Base-by-base conservation (phyloP, 1,140 invertebrate genomes). In the Drosophila sechellia region DNA sequence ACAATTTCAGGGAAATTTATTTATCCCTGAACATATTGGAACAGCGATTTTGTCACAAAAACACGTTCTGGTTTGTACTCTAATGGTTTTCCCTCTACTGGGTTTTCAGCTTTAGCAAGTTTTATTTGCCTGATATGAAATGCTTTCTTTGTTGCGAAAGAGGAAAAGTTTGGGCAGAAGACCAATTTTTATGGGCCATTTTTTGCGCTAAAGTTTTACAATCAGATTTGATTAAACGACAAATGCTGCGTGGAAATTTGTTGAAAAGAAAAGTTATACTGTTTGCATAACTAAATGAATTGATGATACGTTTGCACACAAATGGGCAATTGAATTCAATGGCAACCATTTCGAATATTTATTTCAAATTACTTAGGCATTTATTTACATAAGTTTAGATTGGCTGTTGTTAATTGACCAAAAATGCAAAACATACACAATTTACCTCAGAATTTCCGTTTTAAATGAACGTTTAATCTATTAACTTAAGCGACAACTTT, bases 191-290 rank as follows among this genome's bases (percentile, higher is more conserved):
- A 68, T 68, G 49, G 53, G 25, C 55, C 46, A 64, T 64, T 81
- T 78, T 58, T 84, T 77, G 70, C 15, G 61, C n/a, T 22, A 63
- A 84, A 84, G 49, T 72, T 83, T 71, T 66, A 56, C 37, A 68
- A 79, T 65, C 73, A 61, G 49, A 81, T 58, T 71, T 69, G 37
- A 81, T 77, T 81, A 55, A 63, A 66, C 35, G 39, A 37, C 39
- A 57, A 69, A 56, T 48, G 25, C 45, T 34, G 54, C 54, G 50
- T 37, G 37, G 45, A 34, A 76, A 53, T 58, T 56, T 57, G 40
- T 40, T 56, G 5, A 31, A 35, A 17, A 43, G 31, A 45, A 52
- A 52, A 73, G 37, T 73, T 63, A 4, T 66, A 25, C 11, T 13
- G 15, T 13, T 46, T 39, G 4, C 3, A 34, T 12, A 65, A 53